Percentiles rank a stretch among this genome's conserved stretches.
These are phyloP conservation scores for Chaetodon trifasciatus DNA, from an alignment of 2,797 vertebrate genomes.

Conservation along the genomic window DNA sequence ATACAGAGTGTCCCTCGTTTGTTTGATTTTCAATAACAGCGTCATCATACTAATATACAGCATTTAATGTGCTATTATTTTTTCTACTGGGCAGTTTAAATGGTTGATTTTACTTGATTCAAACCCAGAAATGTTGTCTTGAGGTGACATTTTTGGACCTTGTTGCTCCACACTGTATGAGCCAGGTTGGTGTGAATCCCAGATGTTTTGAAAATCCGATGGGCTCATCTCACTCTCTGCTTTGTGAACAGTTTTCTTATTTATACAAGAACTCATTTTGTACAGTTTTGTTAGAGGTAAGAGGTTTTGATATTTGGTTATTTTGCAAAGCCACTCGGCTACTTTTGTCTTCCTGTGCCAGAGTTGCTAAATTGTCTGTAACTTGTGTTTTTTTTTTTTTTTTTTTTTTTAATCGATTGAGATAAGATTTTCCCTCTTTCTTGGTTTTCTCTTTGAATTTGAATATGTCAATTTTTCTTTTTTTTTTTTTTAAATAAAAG, in stretches of 20 bases:
- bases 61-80: conserved; percentile 7
- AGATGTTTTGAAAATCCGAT: conserved; percentile 66
- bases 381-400: conserved; percentile 73
- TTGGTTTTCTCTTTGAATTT: conserved; percentile 86
- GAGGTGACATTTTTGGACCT: conserved; percentile 15
- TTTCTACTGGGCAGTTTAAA: conserved; percentile 5
- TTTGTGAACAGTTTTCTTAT: conserved; percentile 87
- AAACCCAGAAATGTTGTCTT: conserved; percentile 9
- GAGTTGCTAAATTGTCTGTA: conserved; percentile 85
- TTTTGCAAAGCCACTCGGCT: conserved; percentile 81
- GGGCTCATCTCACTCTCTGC: conserved; percentile 72
- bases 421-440: conserved; percentile 81
- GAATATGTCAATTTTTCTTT: conserved; percentile 82
- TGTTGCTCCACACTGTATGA: conserved; percentile 43
- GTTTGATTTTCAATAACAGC: conserved; percentile 1
- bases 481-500: conserved; percentile 86
- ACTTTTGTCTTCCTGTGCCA: conserved; percentile 88
- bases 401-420: conserved; percentile 82
- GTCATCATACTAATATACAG: not conserved
- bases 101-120: not conserved
- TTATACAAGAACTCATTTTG: conserved; percentile 91
- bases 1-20: conserved; percentile 6
- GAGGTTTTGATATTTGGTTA: conserved; percentile 85
- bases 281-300: conserved; percentile 85
- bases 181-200: conserved; percentile 51